These are phyloP conservation scores for Siniperca obscura DNA, from an alignment of 2,797 vertebrate species.

Conservation along the genomic window DNA sequence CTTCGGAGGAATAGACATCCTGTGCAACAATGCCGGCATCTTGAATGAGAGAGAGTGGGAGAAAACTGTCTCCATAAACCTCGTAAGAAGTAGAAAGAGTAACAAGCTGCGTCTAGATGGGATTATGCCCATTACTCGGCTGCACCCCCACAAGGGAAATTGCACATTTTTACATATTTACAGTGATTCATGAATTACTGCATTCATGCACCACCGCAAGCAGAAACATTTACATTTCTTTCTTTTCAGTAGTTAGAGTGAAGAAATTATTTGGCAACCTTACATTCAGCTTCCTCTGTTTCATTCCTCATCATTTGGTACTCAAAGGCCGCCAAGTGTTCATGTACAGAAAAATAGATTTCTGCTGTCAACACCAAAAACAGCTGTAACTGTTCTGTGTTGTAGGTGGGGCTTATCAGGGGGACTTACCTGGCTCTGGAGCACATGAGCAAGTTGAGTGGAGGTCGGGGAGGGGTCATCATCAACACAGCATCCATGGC, in stretches of 20 bases:
- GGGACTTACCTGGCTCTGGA: constrained; percentile 79
- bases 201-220: background rate
- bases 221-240: background rate
- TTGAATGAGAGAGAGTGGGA: constrained; percentile 79
- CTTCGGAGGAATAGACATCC: constrained; percentile 80
- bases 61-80: constrained; percentile 80
- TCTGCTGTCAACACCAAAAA: background rate
- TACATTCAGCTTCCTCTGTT: background rate
- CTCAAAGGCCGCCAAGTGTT: background rate
- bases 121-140: accelerated
- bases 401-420: constrained; percentile 75
- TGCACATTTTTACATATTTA: too few species aligned
- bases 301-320: background rate
- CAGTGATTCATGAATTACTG: background rate
- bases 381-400: background rate
- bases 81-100: constrained; percentile 68
- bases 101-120: background rate
- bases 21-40: constrained; percentile 87
- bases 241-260: background rate
- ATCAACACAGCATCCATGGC: constrained; percentile 82
- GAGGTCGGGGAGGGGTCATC: constrained; percentile 81
- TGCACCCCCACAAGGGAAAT: background rate
- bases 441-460: constrained; percentile 81
- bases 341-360: background rate
- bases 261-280: background rate